Evolutionary conservation across 1,140 invertebrate genomes (phyloP), one percentile per base, ranked within the genome.

Genomic region (Cherax destructor): DNA sequence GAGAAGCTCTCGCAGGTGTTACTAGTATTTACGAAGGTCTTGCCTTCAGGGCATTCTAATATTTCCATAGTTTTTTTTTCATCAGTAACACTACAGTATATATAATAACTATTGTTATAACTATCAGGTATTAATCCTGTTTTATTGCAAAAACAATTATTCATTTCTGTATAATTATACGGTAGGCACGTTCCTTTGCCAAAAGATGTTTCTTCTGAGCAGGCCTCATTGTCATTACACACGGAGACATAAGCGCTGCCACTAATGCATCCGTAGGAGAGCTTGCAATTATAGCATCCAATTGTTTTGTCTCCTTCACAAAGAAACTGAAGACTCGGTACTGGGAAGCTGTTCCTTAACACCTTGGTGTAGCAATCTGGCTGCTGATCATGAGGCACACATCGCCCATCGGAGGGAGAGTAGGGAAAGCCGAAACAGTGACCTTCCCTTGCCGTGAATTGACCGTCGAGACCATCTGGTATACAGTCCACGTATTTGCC

Each of bases 341-440:
- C 6, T 18, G 52, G 86, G 47, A 88, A 21, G 11, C 18, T 18
- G 56, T 18, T 69, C 77, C 56, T 88, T 6, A 56, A 50, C 16
- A 18, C 86, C 13, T 13, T 61, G 16, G 86, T 41, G 4, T 61
- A 52, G 61, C 86, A 88, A 4, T 69, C 86, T 5, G 86, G 86
- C 10, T 80, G 59, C 41, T 69, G 24, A 18, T 79, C 41, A 41
- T n/a, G 77, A 77, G 52, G n/a, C 21, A 88, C 86, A 30, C 86
- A 88, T 9, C 77, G 56, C 52, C 77, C 50, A 4, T 69, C 5
- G 30, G 56, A 30, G n/a, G 77, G 56, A 16, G 86, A 88, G 86
- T 49, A 88, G 13, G 86, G 77, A 52, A 56, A 88, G 2, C 86
- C 86, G 86, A 69, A 65, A 59, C 86, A 88, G 56, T 41, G 21